Percentiles rank a stretch among this genome's conserved stretches.
Conservation (phyloP, 2,797 vertebrate genomes). For the Hoplostethus atlanticus region DNA sequence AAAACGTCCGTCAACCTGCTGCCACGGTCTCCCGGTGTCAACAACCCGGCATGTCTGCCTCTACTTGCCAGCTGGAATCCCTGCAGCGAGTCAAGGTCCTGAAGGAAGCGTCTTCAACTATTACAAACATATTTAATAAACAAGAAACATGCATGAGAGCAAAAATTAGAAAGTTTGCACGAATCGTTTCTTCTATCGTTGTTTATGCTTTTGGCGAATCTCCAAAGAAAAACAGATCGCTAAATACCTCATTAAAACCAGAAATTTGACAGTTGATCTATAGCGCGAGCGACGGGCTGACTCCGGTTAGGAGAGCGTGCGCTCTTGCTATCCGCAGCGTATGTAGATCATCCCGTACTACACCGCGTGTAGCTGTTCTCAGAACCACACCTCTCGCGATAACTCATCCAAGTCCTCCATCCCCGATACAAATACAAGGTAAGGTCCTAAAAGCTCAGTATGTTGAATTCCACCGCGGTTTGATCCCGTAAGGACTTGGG, state of each 20-base stretch:
- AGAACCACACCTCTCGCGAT: slow-evolving; percentile 76
- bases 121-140: neutral
- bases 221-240: neutral
- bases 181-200: neutral
- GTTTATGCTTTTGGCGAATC: fast-evolving
- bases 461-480: slow-evolving; percentile 35
- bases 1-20: too few relatives aligned
- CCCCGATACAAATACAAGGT: slow-evolving; percentile 58
- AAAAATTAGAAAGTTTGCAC: neutral
- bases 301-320: too few relatives aligned
- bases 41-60: too few relatives aligned
- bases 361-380: neutral
- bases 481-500: neutral
- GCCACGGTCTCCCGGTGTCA: too few relatives aligned
- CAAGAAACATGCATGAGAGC: fast-evolving
- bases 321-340: neutral
- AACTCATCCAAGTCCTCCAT: neutral
- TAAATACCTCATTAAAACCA: neutral
- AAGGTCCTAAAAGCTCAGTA: slow-evolving; percentile 86
- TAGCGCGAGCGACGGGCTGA: too few relatives aligned
- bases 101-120: neutral
- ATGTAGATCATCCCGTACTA: neutral
- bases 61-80: too few relatives aligned
- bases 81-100: neutral
- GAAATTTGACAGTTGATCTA: too few relatives aligned